These are phyloP conservation scores for Chloroceryle aenea DNA, from an alignment of 2,113 vertebrate species.

Conservation along the genomic window DNA sequence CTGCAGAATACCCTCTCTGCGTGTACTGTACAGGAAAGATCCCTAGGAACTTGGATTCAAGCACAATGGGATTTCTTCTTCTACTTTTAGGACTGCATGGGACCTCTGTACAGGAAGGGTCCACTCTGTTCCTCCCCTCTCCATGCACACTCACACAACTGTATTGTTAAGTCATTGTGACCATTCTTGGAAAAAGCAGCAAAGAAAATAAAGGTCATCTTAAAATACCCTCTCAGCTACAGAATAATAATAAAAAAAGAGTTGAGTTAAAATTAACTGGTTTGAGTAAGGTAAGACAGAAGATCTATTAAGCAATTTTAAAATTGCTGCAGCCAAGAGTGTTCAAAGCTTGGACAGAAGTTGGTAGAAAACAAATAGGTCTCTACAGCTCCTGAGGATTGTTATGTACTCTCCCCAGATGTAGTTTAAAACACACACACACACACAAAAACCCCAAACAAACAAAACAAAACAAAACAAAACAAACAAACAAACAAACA, in stretches of 20 bases:
- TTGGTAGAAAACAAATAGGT: not conserved
- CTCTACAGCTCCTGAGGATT: not conserved
- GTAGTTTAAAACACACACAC: not conserved
- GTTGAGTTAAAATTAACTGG: not conserved
- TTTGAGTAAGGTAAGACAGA: not conserved
- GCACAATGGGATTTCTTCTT: not conserved
- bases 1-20: not conserved
- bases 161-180: not conserved
- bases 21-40: not conserved
- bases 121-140: not conserved
- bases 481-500: not conserved
- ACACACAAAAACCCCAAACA: no score
- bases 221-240: not conserved
- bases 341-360: not conserved
- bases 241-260: not conserved
- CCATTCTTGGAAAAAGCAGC: not conserved
- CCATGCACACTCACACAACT: not conserved
- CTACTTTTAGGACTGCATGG: not conserved
- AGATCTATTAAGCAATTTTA: not conserved
- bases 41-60: not conserved
- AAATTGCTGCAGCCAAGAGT: not conserved
- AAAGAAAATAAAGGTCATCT: not conserved
- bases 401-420: not conserved
- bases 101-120: not conserved
- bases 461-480: not conserved